Conservation (phyloP, 1,140 invertebrate genomes). For the Neodiprion pinetum region DNA sequence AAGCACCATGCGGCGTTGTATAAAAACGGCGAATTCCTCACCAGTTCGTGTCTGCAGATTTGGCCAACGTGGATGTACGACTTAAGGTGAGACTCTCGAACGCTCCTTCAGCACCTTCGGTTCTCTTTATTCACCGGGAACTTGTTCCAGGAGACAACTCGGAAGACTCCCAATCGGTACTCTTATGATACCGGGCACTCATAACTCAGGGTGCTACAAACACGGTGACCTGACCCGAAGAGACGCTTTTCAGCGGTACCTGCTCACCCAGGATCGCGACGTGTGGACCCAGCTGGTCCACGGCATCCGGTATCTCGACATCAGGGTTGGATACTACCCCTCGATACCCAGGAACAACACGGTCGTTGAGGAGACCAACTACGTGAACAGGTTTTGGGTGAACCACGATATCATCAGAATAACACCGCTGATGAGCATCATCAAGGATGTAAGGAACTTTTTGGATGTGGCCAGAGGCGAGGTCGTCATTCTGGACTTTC, state of each 20-base stretch:
- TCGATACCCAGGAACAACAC: constrained; percentile 40
- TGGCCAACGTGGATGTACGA: constrained; percentile 74
- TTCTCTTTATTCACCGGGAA: constrained; percentile 16
- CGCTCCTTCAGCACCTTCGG: constrained; percentile 14
- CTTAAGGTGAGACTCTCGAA: constrained; percentile 56
- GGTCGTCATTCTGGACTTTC: constrained; percentile 75
- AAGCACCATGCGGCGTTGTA: constrained; percentile 66
- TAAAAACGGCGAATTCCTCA: constrained; percentile 56
- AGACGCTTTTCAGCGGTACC: constrained; percentile 60
- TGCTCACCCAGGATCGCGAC: constrained; percentile 75
- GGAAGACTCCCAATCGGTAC: constrained; percentile 64
- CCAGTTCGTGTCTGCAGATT: constrained; percentile 67
- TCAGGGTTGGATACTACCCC: constrained; percentile 71
- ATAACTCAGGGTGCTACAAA: constrained; percentile 72
- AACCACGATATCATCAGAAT: constrained; percentile 75
- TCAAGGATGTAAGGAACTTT: constrained; percentile 71
- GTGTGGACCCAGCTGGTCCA: constrained; percentile 81
- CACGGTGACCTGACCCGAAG: constrained; percentile 52
- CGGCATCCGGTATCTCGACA: constrained; percentile 82
- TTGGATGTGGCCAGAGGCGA: constrained; percentile 68
- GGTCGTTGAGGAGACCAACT: constrained; percentile 31
- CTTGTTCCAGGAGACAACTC: constrained; percentile 56
- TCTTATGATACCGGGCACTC: constrained; percentile 73
- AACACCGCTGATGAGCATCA: constrained; percentile 67
- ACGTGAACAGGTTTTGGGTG: constrained; percentile 70